phyloP scores from a whole-genome alignment of 2,797 vertebrate species.

The Hoplostethus mediterraneus region DNA sequence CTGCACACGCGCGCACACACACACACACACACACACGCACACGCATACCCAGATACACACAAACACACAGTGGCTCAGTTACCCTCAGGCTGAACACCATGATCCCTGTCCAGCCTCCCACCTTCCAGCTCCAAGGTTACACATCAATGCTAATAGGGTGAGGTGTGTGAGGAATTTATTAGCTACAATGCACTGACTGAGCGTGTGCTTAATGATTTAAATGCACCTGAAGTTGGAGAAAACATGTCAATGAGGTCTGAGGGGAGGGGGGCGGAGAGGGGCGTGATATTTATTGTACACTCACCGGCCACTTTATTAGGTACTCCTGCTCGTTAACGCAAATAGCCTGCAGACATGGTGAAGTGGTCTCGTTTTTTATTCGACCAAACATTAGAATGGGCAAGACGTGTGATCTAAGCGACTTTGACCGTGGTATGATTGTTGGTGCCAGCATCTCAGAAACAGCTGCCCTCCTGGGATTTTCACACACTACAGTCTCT shows the following conservation, averaged over 20 bases:
- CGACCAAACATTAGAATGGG: no score
- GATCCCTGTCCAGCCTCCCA: conserved; percentile 54
- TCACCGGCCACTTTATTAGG: no score
- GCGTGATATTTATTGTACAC: neutral
- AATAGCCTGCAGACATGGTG: no score
- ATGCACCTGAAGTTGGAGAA: conserved; percentile 55
- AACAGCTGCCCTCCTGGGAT: no score
- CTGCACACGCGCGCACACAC: conserved; percentile 13
- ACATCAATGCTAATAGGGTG: conserved; percentile 83
- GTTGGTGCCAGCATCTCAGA: no score
- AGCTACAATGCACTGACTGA: conserved; percentile 53
- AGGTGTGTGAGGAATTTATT: conserved; percentile 75
- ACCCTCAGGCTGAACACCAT: conserved; percentile 76
- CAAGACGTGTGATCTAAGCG: no score
- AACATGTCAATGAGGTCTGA: conserved; percentile 15
- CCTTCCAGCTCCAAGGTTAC: conserved; percentile 83
- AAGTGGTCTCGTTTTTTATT: no score
- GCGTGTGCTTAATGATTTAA: conserved; percentile 49
- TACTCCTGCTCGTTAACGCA: no score
- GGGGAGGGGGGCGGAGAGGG: neutral
- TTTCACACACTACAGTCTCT: no score
- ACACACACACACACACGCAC: conserved; percentile 16
- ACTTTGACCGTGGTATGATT: no score
- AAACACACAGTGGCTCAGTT: conserved; percentile 54
- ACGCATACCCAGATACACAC: conserved; percentile 31